A percentile compares a stretch with the other conserved stretches of the same genome.
Conservation (phyloP, 2,113 vertebrate genomes). For the Paraplagusia blochii region DNA sequence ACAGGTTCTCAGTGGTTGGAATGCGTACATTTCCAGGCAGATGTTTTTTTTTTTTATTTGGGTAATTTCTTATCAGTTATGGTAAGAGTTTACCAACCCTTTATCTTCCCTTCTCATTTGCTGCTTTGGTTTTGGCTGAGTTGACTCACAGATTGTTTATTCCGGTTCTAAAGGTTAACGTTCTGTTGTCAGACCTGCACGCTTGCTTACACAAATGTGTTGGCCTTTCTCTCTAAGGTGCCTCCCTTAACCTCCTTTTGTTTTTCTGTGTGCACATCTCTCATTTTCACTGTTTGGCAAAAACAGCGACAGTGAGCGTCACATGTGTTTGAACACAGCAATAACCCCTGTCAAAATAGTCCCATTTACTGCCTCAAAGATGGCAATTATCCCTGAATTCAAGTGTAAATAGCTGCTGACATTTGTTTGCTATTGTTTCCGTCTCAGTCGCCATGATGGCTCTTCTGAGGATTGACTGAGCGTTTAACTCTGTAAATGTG, state of each 20-base stretch:
- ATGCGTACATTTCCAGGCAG: constrained; percentile 15
- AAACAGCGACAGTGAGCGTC: constrained; percentile 6
- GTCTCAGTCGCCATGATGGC: constrained; percentile 29
- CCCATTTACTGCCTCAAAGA: constrained; percentile 17
- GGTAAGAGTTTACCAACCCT: constrained; percentile 11
- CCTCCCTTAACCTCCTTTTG: neutral
- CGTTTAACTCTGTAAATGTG: constrained; percentile 9
- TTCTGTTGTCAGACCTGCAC: constrained; percentile 37
- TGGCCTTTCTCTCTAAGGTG: neutral
- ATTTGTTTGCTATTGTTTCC: constrained; percentile 47
- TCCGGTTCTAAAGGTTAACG: constrained; percentile 38
- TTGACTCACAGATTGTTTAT: constrained; percentile 41
- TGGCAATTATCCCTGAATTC: constrained; percentile 36
- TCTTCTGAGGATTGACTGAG: constrained; percentile 21
- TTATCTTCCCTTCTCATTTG: constrained; percentile 18
- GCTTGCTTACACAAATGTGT: neutral
- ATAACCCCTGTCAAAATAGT: constrained; percentile 26
- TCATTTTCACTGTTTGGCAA: constrained; percentile 1
- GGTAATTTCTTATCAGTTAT: constrained; percentile 34
- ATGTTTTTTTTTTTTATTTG: constrained; percentile 21
- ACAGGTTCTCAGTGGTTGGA: neutral
- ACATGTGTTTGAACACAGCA: constrained; percentile 18
- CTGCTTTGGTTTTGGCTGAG: constrained; percentile 28
- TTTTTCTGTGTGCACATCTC: constrained; percentile 29
- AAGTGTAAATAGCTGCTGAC: constrained; percentile 37